A percentile compares a stretch with the other conserved stretches of the same genome.
phyloP scores from a whole-genome alignment of 2,797 vertebrate species.

The Kryptolebias ocellatus region DNA sequence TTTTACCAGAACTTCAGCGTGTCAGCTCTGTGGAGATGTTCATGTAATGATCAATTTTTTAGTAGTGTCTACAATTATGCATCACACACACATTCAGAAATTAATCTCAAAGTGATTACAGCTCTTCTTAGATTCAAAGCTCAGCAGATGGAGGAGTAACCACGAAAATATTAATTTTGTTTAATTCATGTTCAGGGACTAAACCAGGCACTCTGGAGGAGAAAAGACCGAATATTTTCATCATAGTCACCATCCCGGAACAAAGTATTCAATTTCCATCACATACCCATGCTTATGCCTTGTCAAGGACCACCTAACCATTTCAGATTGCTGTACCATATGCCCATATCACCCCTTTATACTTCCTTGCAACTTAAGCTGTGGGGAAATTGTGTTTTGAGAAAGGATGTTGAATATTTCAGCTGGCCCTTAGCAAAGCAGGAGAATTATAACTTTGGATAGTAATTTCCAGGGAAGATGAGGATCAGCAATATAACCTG shows the following conservation, averaged over 20 bases:
- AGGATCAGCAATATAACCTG: conserved; percentile 71
- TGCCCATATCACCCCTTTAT: conserved; percentile 8
- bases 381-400: conserved; percentile 39
- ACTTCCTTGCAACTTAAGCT: conserved; percentile 29
- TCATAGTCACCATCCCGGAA: conserved; percentile 2
- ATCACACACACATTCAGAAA: neutral
- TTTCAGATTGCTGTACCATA: conserved; percentile 15
- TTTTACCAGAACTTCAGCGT: neutral
- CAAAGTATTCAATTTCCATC: neutral
- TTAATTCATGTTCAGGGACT: conserved; percentile 4
- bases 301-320: conserved; percentile 28
- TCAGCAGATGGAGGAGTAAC: neutral
- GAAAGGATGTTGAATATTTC: conserved; percentile 52
- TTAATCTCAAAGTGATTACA: neutral
- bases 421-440: conserved; percentile 48
- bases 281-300: neutral
- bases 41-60: neutral
- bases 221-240: neutral
- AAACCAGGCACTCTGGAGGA: neutral
- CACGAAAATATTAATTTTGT: neutral
- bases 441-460: conserved; percentile 50
- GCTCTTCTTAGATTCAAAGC: neutral
- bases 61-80: neutral
- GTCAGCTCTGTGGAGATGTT: neutral
- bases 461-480: conserved; percentile 71